Conservation (phyloP, 2,113 vertebrate genomes). For the Ellobius talpinus region DNA sequence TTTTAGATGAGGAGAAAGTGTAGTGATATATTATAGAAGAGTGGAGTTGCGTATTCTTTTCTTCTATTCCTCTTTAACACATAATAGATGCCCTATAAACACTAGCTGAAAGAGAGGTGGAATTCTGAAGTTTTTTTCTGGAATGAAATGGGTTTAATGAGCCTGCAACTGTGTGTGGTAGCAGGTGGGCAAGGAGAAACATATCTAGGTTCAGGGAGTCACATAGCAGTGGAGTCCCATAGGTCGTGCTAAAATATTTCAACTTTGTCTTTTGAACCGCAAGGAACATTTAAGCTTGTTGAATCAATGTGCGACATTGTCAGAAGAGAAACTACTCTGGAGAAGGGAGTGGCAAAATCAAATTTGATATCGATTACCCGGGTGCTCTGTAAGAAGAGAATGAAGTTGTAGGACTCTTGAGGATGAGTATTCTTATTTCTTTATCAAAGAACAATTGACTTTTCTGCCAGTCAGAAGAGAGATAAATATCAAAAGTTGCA, state of each 20-base stretch:
- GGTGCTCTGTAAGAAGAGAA: neutral
- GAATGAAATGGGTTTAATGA: neutral
- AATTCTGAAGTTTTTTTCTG: neutral
- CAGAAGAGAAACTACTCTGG: neutral
- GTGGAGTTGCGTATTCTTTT: neutral
- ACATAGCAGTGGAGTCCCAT: rapidly evolving
- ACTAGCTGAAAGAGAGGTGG: neutral
- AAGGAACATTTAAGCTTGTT: neutral
- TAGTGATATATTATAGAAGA: neutral
- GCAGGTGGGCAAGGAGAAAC: neutral
- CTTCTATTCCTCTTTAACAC: neutral
- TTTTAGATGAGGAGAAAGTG: neutral
- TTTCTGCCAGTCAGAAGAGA: neutral
- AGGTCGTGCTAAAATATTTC: neutral
- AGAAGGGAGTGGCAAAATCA: neutral
- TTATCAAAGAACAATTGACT: slow-evolving; percentile 29
- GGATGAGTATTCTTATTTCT: neutral
- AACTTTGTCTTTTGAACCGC: neutral
- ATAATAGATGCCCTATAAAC: neutral
- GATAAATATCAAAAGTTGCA: neutral
- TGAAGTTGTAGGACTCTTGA: neutral
- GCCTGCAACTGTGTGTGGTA: neutral
- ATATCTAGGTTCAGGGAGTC: neutral
- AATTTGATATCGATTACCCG: neutral
- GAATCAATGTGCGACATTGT: neutral